Conservation (phyloP, 2,113 vertebrate species). For the Damaliscus lunatus region DNA sequence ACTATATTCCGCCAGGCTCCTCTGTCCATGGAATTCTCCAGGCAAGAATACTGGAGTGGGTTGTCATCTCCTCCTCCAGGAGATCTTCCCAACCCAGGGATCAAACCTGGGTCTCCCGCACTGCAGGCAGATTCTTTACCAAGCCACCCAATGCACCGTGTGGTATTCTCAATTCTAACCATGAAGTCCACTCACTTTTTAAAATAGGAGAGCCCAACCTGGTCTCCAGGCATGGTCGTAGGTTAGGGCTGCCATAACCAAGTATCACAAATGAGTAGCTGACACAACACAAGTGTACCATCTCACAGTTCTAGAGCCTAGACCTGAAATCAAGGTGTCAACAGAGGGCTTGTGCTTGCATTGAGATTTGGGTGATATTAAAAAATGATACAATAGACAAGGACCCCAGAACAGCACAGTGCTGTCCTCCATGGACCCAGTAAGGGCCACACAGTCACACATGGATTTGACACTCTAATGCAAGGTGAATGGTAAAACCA, state of each 20-base stretch:
- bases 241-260: neutral
- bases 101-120: neutral
- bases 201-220: neutral
- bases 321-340: neutral
- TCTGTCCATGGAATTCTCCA: neutral
- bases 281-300: neutral
- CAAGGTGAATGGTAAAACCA: neutral
- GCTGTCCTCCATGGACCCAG: neutral
- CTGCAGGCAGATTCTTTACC: neutral
- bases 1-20: neutral
- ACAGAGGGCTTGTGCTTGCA: neutral
- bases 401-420: neutral
- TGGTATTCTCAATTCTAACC: neutral
- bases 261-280: accelerated
- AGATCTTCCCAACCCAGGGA: neutral
- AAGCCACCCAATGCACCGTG: neutral
- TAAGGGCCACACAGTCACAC: neutral
- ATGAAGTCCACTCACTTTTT: neutral
- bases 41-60: neutral
- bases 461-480: accelerated
- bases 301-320: neutral
- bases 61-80: neutral
- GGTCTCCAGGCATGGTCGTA: neutral
- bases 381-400: neutral
- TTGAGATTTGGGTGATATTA: neutral